Evolutionary conservation across 2,888 invertebrate genomes (phyloP), one percentile per base, ranked within the genome.

Genomic region (Dicyrtoma fusca): DNA sequence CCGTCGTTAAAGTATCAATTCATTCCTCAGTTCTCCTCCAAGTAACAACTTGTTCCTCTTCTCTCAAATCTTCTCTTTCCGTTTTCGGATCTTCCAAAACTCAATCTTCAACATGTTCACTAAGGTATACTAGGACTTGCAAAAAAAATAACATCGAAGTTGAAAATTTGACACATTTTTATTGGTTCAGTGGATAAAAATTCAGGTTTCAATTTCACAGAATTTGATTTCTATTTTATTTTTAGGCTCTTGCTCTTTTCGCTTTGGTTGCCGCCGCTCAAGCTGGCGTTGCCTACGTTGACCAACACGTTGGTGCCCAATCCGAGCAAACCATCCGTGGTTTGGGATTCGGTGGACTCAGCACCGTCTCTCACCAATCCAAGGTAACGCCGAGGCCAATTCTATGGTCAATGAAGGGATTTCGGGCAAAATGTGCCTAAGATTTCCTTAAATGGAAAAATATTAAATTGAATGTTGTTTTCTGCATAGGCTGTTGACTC

Each of bases 251-350:
- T 51, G 73, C 69, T 68, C 26, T 75, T 45, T 53, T 71, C 64
- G 70, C 75, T 34, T 26, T 75, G 71, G 51, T 69, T 57, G 75
- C 73, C 23, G 63, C 64, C 17, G 71, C 61, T 49, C n/a, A 25
- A 26, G 53, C 65, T 23, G 64, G 62, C 23, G 71, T 53, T 26
- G 62, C 25, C 45, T 44, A 63, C 63, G 59, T 42, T 61, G 45
- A 62, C 49, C 42, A 44, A 34, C 73, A 73, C 57, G 64, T 78
- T 47, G 78, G 77, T 65, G 62, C 71, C 55, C 64, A 73, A 55
- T 68, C 72, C 71, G 76, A 76, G 69, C 74, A 75, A 65, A 78
- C 77, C 73, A 71, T 78, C 69, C 74, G 76, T 72, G 77, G 77
- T 69, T 59, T 71, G 49, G 71, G 71, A 71, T 74, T 70, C 68